These are phyloP conservation scores for Bilobella aurantiaca DNA, from an alignment of 1,140 invertebrate genomes.

Conservation along the genomic window DNA sequence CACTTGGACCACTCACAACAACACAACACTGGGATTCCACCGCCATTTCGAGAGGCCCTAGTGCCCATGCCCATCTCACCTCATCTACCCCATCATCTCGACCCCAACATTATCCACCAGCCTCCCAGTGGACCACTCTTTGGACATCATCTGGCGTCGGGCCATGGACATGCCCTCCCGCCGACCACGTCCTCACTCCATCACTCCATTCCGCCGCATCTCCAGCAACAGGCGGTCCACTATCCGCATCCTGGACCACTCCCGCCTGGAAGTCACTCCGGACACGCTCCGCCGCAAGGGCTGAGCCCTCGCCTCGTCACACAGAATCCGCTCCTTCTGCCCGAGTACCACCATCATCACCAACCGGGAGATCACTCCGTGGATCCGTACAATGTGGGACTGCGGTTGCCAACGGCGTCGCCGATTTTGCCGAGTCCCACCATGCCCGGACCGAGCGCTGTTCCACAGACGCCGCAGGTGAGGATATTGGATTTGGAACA, in stretches of 20 bases:
- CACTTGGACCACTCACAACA: neutral
- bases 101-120: neutral
- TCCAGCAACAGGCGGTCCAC: slow-evolving; percentile 18
- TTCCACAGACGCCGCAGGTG: slow-evolving; percentile 45
- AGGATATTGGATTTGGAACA: slow-evolving; percentile 10
- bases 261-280: neutral
- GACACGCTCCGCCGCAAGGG: neutral
- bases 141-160: neutral
- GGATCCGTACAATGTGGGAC: slow-evolving; percentile 19
- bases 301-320: neutral
- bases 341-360: neutral
- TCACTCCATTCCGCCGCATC: slow-evolving; percentile 1
- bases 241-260: no score
- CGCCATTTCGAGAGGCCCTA: neutral
- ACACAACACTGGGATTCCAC: neutral
- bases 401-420: slow-evolving; percentile 26
- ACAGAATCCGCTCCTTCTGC: slow-evolving; percentile 10
- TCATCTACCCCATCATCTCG: neutral
- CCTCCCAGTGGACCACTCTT: neutral
- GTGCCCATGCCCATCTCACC: neutral
- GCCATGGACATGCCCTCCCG: slow-evolving; percentile 13
- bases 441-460: slow-evolving; percentile 23
- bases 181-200: slow-evolving; percentile 9
- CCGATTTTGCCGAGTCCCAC: slow-evolving; percentile 17
- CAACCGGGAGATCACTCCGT: neutral